Evolutionary conservation across 2,888 invertebrate species (phyloP), one percentile per base, ranked within the genome.

Genomic region (Hemithea aestivaria): DNA sequence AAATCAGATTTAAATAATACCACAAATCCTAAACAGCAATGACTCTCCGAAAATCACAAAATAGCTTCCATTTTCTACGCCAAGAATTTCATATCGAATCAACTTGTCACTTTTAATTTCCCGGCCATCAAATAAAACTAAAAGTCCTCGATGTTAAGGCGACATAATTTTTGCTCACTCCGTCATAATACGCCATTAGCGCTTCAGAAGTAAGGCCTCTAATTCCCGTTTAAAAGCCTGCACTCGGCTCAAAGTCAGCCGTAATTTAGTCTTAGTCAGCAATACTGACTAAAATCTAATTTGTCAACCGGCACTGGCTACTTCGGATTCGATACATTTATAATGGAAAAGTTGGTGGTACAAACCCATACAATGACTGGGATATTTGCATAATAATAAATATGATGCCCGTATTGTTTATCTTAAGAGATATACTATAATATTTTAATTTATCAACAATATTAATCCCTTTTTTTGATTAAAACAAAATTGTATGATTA

Each of bases 171-270:
- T 80, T 73, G 65, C 58, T 75, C 70, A 71, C 83, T 83, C 73
- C 64, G 71, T 83, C 79, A 84, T 82, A 83, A 79, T 82, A 79
- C 66, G 71, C 83, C 76, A 83, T 84, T 85, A 85, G 70, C 65
- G 75, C 62, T 67, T 81, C 79, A 85, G 73, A 64, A 83, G 69
- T 71, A 62, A 66, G 69, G 75, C 73, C 74, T 79, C 76, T 85
- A 85, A 85, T 84, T 83, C 80, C 62, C 68, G 75, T 83, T 84
- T 85, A 87, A 87, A 85, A 87, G 87, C 87, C 72, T 85, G 87
- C 85, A 85, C 85, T 87, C 66, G 75, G 75, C 69, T 82, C 76
- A 75, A 84, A 84, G 87, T 85, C 87, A 67, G 66, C 72, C 64
- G 66, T 83, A 85, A 87, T 87, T 85, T 84, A 66, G 80, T 79